Percentiles rank a stretch among this genome's conserved stretches.
Conservation (phyloP, 2,888 invertebrate species). For the Polymixis lichenea region DNA sequence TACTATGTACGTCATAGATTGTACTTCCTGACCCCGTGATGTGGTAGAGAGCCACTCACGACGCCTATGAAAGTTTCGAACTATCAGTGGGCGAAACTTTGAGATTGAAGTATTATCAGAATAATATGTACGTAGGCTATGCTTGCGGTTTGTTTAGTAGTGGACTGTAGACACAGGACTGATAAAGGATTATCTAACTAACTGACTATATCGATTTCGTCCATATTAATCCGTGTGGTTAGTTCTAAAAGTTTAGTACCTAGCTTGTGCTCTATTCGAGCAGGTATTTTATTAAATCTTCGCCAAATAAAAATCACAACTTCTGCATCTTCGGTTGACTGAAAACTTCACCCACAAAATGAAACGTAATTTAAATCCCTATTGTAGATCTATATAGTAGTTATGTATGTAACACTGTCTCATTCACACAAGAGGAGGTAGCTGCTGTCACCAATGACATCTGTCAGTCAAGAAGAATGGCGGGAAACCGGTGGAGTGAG, state of each 20-base stretch:
- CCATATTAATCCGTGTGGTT: background rate
- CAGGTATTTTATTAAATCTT: background rate
- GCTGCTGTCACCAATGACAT: too few species aligned
- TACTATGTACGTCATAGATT: background rate
- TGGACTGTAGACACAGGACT: constrained; percentile 20
- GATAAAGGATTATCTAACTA: background rate
- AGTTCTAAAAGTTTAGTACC: constrained; percentile 2
- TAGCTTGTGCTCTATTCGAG: background rate
- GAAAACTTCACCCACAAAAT: background rate
- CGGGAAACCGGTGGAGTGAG: too few species aligned
- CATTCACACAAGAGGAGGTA: too few species aligned
- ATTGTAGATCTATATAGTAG: too few species aligned
- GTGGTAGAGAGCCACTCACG: background rate
- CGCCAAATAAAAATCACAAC: background rate
- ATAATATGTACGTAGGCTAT: background rate
- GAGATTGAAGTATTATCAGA: background rate
- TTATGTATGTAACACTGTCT: too few species aligned
- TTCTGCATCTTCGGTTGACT: background rate
- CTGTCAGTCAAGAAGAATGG: too few species aligned
- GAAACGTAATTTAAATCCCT: too few species aligned
- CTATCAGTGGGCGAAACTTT: background rate
- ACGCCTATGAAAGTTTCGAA: background rate
- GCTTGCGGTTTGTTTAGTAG: constrained; percentile 16
- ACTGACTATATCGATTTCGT: background rate
- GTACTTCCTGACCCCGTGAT: background rate